These are phyloP conservation scores for Phaonia tiefii DNA, from an alignment of 2,888 invertebrate genomes.

Conservation along the genomic window DNA sequence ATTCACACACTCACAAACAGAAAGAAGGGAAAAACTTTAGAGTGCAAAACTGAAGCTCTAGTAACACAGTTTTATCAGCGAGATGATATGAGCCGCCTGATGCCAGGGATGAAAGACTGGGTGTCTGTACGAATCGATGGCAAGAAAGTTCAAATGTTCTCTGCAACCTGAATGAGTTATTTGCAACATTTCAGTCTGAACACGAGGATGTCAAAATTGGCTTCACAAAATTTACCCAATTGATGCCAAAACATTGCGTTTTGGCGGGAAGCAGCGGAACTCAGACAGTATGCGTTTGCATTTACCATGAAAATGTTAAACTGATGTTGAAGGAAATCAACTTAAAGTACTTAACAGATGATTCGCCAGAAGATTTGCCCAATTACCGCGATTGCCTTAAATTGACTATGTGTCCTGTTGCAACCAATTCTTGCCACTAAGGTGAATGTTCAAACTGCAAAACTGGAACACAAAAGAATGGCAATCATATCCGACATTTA, in stretches of 20 bases:
- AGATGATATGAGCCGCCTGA: background rate
- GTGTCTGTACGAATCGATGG: background rate
- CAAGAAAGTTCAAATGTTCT: background rate
- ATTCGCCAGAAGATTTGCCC: slow-evolving; percentile 9
- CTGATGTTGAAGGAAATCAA: no score
- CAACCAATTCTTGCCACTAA: background rate
- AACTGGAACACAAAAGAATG: no score
- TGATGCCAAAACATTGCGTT: no score
- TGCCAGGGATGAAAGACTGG: background rate
- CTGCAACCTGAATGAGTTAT: slow-evolving; percentile 1
- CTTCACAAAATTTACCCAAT: no score
- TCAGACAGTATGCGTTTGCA: no score
- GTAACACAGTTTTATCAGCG: background rate
- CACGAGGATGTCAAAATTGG: no score
- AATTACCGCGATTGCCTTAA: slow-evolving; percentile 13
- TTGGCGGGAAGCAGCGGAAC: no score
- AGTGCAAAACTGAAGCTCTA: background rate
- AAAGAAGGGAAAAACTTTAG: background rate
- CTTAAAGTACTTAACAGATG: no score
- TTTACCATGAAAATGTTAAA: no score
- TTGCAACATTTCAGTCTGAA: background rate
- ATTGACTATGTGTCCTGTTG: background rate
- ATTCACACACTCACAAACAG: no score
- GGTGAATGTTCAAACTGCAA: background rate
- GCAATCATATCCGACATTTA: no score